Evolutionary conservation across 2,113 vertebrate genomes (phyloP), one percentile per base, ranked within the genome.

Genomic region (Periophthalmus modestus): DNA sequence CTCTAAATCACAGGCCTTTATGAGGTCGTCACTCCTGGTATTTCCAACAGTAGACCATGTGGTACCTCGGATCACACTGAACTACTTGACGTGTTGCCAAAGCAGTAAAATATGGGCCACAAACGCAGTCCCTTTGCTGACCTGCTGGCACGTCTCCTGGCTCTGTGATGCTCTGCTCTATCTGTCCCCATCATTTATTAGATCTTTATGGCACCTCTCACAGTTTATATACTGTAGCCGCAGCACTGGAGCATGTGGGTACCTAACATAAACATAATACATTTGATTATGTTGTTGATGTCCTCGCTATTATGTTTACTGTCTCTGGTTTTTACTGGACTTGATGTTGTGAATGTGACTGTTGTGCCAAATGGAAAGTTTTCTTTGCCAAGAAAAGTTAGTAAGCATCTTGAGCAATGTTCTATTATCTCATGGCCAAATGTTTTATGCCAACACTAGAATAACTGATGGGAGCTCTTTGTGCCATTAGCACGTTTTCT

Each of bases 91-190:
- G 69, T 14, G 4, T 16, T n/a, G 85, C 89, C 89, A 88, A 66
- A 78, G 75, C 78, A 68, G 82, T 89, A 85, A 89, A 86, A 86
- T 84, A 90, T 69, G 84, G 88, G 73, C 87, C 79, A 85, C 85
- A 86, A 89, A 80, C 78, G 82, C 82, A 83, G 84, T 84, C 83
- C 78, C 83, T 71, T 83, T 85, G 67, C 21, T 81, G 87, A 88
- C 89, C 87, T 78, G 65, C 76, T 82, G 81, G 83, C 83, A 83
- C 71, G 19, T 88, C 79, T 88, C 69, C 62, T 85, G 79, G 82
- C 84, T 75, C 69, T 82, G 88, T 82, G 85, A 84, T 90, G 84
- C 81, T 83, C 77, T 16, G 82, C 63, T 80, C 72, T 52, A 81
- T 85, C 78, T 83, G 66, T 80, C 81, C 82, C 82, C 72, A 62